phyloP scores from a whole-genome alignment of 2,113 vertebrate genomes.

The Collichthys lucidus region DNA sequence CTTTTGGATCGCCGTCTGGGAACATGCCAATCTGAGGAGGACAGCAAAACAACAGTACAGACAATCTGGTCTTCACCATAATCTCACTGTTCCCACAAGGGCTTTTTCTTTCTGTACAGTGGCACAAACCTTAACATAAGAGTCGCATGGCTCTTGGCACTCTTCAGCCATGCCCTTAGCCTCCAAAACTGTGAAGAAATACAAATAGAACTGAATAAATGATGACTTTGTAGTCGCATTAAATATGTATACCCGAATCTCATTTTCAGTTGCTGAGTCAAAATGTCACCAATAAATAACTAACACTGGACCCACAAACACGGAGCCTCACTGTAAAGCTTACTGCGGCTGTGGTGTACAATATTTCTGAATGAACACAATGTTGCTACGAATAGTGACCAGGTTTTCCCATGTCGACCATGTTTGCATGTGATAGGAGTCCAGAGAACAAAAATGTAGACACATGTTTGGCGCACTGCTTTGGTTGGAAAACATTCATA shows the following conservation, averaged over 20 bases:
- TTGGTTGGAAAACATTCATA: slow-evolving; percentile 2
- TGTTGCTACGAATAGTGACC: not conserved
- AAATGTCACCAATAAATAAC: not conserved
- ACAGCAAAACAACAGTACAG: not conserved
- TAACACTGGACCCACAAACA: not conserved
- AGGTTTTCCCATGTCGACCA: not conserved
- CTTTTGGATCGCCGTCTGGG: slow-evolving; percentile 68
- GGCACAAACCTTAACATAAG: slow-evolving; percentile 87
- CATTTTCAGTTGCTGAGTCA: not conserved
- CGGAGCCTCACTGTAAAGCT: not conserved
- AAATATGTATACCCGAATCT: slow-evolving; percentile 2
- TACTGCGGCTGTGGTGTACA: not conserved
- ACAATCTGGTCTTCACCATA: not conserved
- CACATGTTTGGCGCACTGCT: slow-evolving; percentile 1
- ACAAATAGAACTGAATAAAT: slow-evolving; percentile 33
- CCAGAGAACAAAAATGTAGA: not conserved
- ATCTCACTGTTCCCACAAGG: not conserved
- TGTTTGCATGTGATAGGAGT: not conserved
- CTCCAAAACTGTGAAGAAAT: slow-evolving; percentile 86
- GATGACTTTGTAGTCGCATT: slow-evolving; percentile 6
- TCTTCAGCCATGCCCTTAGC: slow-evolving; percentile 82
- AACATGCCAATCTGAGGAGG: slow-evolving; percentile 77
- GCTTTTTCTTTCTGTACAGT: not conserved
- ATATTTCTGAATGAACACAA: slow-evolving; percentile 3
- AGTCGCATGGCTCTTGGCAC: slow-evolving; percentile 75